Evolutionary conservation across 2,888 invertebrate species (phyloP).

Genomic region (Colostygia pectinataria): DNA sequence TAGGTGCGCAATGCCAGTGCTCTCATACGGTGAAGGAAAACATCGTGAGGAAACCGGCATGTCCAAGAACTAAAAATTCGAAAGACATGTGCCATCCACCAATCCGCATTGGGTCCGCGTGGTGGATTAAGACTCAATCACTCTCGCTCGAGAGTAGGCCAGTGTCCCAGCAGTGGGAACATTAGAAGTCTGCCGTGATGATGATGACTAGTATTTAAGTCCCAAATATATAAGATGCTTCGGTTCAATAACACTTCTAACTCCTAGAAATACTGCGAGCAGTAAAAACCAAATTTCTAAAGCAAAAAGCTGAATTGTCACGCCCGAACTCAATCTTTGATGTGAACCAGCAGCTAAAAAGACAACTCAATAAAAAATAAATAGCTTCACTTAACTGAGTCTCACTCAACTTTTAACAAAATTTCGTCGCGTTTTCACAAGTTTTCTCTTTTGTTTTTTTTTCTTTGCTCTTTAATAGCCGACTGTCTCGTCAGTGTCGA

Average conservation of each 20-base stretch:
- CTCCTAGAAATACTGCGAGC: constrained; percentile 7
- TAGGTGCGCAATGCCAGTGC: too few relatives aligned
- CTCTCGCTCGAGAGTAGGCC: too few relatives aligned
- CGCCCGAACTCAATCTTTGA: constrained; percentile 24
- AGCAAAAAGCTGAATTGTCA: constrained; percentile 9
- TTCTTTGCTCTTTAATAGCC: constrained; percentile 33
- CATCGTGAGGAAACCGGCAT: too few relatives aligned
- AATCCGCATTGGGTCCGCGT: too few relatives aligned
- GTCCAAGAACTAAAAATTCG: too few relatives aligned
- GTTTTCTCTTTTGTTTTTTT: constrained; percentile 39
- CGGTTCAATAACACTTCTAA: neutral
- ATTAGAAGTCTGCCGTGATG: too few relatives aligned
- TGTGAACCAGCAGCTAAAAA: constrained; percentile 19
- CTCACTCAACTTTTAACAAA: constrained; percentile 38
- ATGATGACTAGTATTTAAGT: too few relatives aligned
- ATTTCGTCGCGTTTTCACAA: constrained; percentile 42
- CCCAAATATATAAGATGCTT: too few relatives aligned
- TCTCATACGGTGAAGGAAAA: too few relatives aligned
- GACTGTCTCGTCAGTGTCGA: constrained; percentile 38
- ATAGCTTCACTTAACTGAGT: constrained; percentile 31
- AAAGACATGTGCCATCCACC: too few relatives aligned
- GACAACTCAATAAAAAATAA: constrained; percentile 36
- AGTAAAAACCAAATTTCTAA: constrained; percentile 12
- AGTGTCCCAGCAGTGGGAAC: too few relatives aligned
- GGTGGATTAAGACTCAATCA: too few relatives aligned